Evolutionary conservation across 2,797 vertebrate genomes (phyloP), one percentile per base, ranked within the genome.

Genomic region (Anabas testudineus): DNA sequence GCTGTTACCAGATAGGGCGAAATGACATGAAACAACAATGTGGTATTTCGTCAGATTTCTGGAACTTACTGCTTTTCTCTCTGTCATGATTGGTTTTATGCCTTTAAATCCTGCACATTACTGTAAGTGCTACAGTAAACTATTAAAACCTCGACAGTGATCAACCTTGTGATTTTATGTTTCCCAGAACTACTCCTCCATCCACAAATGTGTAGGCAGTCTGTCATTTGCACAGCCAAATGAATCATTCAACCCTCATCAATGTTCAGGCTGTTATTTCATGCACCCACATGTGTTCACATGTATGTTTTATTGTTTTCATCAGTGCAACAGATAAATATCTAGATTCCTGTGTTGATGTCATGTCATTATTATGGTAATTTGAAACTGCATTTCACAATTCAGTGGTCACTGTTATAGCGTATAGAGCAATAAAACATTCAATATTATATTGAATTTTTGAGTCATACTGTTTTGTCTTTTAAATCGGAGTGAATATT

Each of bases 1-100:
- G 41, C 36, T 61, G 22, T 53, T 55, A 6, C 32, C 37, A 30
- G 41, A 30, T 66, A 8, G 62, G 18, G n/a, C 55, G 49, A 65
- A 75, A 72, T 72, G 22, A 64, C 53, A 54, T 19, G 16, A 72
- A 58, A 73, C 52, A 62, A 28, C 47, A 57, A 67, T 65, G 28
- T 60, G 7, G 43, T 3, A 21, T 30, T 13, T 28, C 30, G 22
- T 64, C 21, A 5, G 3, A 30, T 55, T 63, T 56, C n/a, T 18
- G 16, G 19, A 1, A 3, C 21, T n/a, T 24, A 2, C 6, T 47
- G 24, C 51, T 45, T 48, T 66, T 66, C 19, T 53, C 5, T 22
- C 30, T 30, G 16, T 14, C 1, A 21, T 49, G 16, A 34, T 34
- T 52, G 26, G 0, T 46, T 69, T 70, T 24, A 42, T 41, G 2